Conservation (phyloP, 1,140 invertebrate genomes). For the Holcopasites calliopsidis region DNA sequence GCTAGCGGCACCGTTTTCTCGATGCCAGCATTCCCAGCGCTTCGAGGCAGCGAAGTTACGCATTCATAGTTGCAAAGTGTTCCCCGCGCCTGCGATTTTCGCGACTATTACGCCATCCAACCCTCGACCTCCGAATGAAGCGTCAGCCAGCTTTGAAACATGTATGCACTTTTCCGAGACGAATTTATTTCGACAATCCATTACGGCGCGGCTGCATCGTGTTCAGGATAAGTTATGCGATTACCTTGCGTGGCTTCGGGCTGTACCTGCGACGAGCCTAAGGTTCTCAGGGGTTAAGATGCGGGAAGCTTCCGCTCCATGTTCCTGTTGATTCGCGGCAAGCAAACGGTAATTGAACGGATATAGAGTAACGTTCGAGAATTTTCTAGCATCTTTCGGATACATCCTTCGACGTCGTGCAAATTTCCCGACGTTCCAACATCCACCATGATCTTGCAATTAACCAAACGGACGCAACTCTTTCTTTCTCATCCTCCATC, state of each 20-base stretch:
- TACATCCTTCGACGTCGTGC: neutral
- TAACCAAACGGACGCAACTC: neutral
- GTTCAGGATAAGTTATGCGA: constrained; percentile 58
- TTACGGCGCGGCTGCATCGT: constrained; percentile 36
- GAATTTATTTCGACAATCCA: constrained; percentile 61
- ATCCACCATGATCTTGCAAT: neutral
- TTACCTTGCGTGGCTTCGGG: constrained; percentile 31
- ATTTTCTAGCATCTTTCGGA: no score
- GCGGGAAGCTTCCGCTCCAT: constrained; percentile 41
- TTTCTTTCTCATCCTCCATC: neutral
- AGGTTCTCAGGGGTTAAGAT: constrained; percentile 49
- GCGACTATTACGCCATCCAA: neutral
- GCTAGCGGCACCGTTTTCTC: constrained; percentile 37
- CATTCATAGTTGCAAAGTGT: constrained; percentile 33
- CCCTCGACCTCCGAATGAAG: neutral
- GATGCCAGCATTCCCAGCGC: constrained; percentile 40
- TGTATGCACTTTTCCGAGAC: neutral
- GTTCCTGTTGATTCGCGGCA: neutral
- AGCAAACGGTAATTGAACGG: constrained; percentile 4
- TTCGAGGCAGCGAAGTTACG: constrained; percentile 29
- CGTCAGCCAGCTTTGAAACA: neutral
- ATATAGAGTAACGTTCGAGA: neutral
- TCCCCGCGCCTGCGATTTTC: constrained; percentile 9
- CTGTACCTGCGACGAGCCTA: constrained; percentile 42
- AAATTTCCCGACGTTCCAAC: neutral